Percentiles rank a stretch among this genome's conserved stretches.
phyloP scores from a whole-genome alignment of 2,113 vertebrate species.

The Petaurus breviceps region DNA sequence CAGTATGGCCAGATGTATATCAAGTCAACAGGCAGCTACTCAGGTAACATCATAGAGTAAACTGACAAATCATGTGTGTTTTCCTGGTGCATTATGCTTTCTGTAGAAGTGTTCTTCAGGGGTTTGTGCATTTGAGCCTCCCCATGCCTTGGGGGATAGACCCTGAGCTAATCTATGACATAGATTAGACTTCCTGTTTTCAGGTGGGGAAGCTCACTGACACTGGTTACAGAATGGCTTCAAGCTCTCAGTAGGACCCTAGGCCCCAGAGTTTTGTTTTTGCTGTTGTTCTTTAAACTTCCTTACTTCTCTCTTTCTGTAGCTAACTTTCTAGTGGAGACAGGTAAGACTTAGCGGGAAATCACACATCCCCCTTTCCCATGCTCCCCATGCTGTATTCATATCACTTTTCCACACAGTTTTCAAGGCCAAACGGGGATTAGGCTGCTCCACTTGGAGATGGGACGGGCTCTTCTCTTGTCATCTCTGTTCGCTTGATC shows the following conservation, averaged over 20 bases:
- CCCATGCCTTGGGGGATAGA: not conserved
- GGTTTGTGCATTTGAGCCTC: not conserved
- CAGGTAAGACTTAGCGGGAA: not conserved
- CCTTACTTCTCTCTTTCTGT: not conserved
- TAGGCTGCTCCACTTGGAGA: not conserved
- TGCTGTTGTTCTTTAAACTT: not conserved
- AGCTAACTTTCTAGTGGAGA: not conserved
- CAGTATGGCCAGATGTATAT: slow-evolving; percentile 93
- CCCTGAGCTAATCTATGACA: not conserved
- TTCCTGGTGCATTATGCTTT: not conserved
- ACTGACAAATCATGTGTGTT: not conserved
- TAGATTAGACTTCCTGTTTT: not conserved
- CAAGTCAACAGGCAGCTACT: slow-evolving; percentile 90
- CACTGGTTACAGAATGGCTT: too few relatives aligned
- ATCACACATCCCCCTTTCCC: not conserved
- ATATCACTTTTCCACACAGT: not conserved
- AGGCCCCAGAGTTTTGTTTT: not conserved
- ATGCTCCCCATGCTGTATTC: not conserved
- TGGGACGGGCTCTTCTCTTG: not conserved
- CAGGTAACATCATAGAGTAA: slow-evolving; percentile 82
- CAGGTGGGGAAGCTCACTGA: not conserved
- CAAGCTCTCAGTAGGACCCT: not conserved
- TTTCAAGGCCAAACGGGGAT: not conserved
- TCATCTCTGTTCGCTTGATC: not conserved
- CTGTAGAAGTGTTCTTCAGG: not conserved